A percentile compares a stretch with the other conserved stretches of the same genome.
Evolutionary conservation across 1,140 invertebrate genomes (phyloP).

Genomic region (Artemia franciscana): DNA sequence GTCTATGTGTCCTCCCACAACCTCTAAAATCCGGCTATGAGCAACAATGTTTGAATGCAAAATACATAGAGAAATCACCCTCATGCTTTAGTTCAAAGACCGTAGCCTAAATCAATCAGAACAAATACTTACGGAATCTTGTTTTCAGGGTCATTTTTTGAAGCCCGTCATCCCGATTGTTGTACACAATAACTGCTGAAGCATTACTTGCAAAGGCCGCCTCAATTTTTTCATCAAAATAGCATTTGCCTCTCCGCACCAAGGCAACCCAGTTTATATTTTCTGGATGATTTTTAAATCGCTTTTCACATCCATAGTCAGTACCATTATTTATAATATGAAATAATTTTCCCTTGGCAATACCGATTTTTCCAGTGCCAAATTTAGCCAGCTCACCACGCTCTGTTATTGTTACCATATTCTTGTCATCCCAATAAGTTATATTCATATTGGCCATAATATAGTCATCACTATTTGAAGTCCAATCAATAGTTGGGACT

Average conservation of each 20-base stretch:
- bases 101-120: conserved; percentile 22
- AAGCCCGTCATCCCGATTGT: conserved; percentile 34
- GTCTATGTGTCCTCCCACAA: too few relatives aligned
- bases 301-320: conserved; percentile 1
- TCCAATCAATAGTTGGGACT: not conserved
- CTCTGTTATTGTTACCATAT: conserved; percentile 9
- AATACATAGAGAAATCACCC: too few relatives aligned
- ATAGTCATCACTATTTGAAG: conserved; percentile 12
- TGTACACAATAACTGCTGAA: conserved; percentile 45
- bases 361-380: conserved; percentile 34
- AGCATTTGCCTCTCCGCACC: conserved; percentile 41
- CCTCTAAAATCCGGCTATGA: too few relatives aligned
- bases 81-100: too few relatives aligned
- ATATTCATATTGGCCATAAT: conserved; percentile 14
- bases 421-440: conserved; percentile 13
- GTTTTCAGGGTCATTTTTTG: conserved; percentile 39
- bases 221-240: conserved; percentile 46
- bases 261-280: conserved; percentile 44
- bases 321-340: conserved; percentile 27
- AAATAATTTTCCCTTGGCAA: conserved; percentile 30
- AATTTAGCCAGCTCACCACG: conserved; percentile 30
- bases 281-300: conserved; percentile 3
- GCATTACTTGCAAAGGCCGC: conserved; percentile 42
- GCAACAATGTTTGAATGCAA: too few relatives aligned
- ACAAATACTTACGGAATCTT: conserved; percentile 3